These are phyloP conservation scores for Buphagus erythrorhynchus DNA, from an alignment of 2,797 vertebrate species.

Conservation along the genomic window DNA sequence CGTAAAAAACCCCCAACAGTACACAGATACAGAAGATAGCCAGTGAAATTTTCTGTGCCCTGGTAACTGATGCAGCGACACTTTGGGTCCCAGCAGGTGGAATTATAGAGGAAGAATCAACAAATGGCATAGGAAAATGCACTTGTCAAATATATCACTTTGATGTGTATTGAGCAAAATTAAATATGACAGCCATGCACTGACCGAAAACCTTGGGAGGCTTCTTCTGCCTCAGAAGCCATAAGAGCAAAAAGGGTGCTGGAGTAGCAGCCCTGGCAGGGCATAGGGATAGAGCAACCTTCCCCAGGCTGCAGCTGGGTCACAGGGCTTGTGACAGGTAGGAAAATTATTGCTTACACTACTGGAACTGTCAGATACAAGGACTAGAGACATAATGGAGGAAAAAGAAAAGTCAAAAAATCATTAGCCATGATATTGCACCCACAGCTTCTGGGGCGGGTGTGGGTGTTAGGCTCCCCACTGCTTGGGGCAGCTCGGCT, in stretches of 20 bases:
- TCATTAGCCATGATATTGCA: background rate
- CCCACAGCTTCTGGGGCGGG: background rate
- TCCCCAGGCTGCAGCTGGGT: background rate
- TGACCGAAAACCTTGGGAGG: constrained; percentile 32
- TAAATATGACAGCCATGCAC: constrained; percentile 50
- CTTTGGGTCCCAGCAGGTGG: constrained; percentile 6
- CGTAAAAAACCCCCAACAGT: background rate
- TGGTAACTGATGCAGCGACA: background rate
- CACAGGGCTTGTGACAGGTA: background rate
- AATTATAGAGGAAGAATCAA: constrained; percentile 8
- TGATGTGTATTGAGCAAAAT: constrained; percentile 11
- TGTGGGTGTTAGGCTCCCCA: background rate
- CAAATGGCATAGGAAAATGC: constrained; percentile 38
- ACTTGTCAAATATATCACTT: background rate
- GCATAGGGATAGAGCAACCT: background rate
- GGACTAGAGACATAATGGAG: background rate
- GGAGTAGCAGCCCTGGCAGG: background rate
- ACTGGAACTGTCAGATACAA: background rate
- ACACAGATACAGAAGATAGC: background rate
- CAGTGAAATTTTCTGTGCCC: background rate
- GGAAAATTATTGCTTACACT: constrained; percentile 9
- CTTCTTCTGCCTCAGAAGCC: constrained; percentile 31
- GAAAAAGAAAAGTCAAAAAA: background rate
- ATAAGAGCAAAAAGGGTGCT: background rate
- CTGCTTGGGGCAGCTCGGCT: background rate